Evolutionary conservation across 2,888 invertebrate species (phyloP), one percentile per base, ranked within the genome.

Genomic region (Drosophila melanosoma): DNA sequence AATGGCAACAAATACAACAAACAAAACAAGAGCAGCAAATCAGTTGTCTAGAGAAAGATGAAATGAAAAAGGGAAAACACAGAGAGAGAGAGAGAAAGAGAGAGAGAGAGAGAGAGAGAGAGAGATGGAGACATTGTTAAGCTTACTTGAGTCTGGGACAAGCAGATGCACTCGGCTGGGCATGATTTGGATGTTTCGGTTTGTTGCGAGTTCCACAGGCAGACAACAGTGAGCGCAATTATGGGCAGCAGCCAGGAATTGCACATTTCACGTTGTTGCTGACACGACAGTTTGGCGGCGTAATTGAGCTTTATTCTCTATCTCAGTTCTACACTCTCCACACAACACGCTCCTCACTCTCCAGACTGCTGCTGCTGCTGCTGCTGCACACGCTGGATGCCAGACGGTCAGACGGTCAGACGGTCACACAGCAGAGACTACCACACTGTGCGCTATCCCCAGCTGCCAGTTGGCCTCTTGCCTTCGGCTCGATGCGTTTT

Each of bases 141-240:
- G 90, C 91, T 94, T 95, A 97, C 97, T 96, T 97, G 97, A 82
- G 97, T 97, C 92, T 96, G 96, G 70, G 97, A 97, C 75, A 97
- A 95, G 93, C 97, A 97, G 93, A 97, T 97, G 94, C 97, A 97
- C 94, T 97, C 96, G 87, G 95, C 94, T 75, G 97, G 97, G 92
- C 97, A 97, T 84, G 95, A 94, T 82, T 96, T 95, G 88, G 94
- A 90, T 94, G 93, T 91, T 91, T 93, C 91, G 89, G 92, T 90
- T 90, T 91, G 91, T 90, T 92, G 92, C 85, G 91, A 91, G 89
- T 93, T 93, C 92, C 93, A 93, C 90, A 92, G 92, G 92, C 92
- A 93, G 92, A 92, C 93, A 92, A 93, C 92, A 90, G 92, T 91
- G 90, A 93, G 92, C 90, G 91, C 91, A 91, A 92, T 92, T 91